Evolutionary conservation across 2,888 invertebrate genomes (phyloP).

Genomic region (Megamerina dolium): DNA sequence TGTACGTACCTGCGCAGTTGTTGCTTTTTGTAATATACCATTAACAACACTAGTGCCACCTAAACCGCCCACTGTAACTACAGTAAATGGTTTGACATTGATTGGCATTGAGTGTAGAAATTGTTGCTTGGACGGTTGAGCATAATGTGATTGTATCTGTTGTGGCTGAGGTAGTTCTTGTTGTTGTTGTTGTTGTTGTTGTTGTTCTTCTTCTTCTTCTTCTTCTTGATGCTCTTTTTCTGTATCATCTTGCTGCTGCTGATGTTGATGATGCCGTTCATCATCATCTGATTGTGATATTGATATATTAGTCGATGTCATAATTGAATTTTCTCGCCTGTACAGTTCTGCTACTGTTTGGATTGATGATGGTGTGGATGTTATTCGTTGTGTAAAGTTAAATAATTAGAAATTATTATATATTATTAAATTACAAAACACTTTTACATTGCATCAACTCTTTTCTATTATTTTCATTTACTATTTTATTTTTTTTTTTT

Average conservation of each 20-base stretch:
- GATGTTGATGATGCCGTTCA: slow-evolving; percentile 5
- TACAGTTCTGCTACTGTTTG: slow-evolving; percentile 6
- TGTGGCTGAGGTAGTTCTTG: slow-evolving; percentile 6
- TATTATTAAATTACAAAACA: no score
- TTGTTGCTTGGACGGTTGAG: slow-evolving; percentile 18
- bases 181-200: slow-evolving; percentile 12
- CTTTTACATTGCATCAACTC: no score
- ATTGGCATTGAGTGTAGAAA: slow-evolving; percentile 23
- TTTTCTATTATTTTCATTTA: no score
- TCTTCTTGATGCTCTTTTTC: slow-evolving; percentile 7
- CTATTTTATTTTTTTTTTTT: no score
- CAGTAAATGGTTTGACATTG: slow-evolving; percentile 16
- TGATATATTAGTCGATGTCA: slow-evolving; percentile 11
- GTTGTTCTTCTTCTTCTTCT: slow-evolving; percentile 5
- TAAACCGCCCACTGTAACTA: slow-evolving; percentile 7
- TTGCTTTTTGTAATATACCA: slow-evolving; percentile 10
- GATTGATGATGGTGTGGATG: slow-evolving; percentile 9
- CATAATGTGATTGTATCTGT: neutral
- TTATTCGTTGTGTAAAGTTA: no score
- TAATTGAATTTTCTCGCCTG: slow-evolving; percentile 23
- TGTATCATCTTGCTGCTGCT: slow-evolving; percentile 7
- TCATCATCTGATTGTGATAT: slow-evolving; percentile 6
- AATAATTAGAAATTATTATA: no score
- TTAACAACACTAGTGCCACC: slow-evolving; percentile 3
- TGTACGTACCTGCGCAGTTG: slow-evolving; percentile 25